phyloP scores from a whole-genome alignment of 2,797 vertebrate genomes.

The Loriculus beryllinus region DNA sequence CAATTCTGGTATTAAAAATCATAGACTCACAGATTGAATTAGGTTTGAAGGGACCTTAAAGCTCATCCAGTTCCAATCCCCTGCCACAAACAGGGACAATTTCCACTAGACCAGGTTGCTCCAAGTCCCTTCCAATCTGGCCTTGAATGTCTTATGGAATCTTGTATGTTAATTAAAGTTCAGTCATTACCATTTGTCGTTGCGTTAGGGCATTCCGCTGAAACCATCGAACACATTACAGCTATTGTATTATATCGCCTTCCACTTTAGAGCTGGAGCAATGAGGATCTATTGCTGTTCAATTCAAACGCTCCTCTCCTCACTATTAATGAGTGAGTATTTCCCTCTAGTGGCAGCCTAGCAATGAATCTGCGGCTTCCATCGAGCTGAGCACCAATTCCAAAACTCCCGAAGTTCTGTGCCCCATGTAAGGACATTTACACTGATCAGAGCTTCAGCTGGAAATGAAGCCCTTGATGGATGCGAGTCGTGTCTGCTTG shows the following conservation, averaged over 20 bases:
- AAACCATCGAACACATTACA: not conserved
- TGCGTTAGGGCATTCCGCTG: not conserved
- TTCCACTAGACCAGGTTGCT: not conserved
- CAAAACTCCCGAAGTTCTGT: rapidly evolving
- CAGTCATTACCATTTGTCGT: not conserved
- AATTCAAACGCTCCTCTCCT: not conserved
- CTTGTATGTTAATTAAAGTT: not conserved
- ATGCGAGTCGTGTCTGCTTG: rapidly evolving
- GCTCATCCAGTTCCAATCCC: not conserved
- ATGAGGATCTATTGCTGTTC: not conserved
- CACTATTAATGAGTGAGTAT: not conserved
- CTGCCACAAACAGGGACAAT: not conserved
- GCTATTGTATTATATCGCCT: not conserved
- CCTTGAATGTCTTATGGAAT: not conserved
- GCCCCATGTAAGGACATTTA: not conserved
- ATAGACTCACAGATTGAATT: not conserved
- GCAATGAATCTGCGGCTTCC: rapidly evolving
- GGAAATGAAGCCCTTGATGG: not conserved
- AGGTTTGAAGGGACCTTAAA: not conserved
- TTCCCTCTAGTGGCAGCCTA: not conserved
- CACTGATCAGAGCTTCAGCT: rapidly evolving
- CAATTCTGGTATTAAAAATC: not conserved
- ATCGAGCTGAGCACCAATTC: rapidly evolving
- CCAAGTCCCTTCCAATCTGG: not conserved
- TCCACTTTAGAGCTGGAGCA: not conserved